Base-by-base conservation (phyloP, 2,113 vertebrate genomes). In the Nerophis ophidion region DNA sequence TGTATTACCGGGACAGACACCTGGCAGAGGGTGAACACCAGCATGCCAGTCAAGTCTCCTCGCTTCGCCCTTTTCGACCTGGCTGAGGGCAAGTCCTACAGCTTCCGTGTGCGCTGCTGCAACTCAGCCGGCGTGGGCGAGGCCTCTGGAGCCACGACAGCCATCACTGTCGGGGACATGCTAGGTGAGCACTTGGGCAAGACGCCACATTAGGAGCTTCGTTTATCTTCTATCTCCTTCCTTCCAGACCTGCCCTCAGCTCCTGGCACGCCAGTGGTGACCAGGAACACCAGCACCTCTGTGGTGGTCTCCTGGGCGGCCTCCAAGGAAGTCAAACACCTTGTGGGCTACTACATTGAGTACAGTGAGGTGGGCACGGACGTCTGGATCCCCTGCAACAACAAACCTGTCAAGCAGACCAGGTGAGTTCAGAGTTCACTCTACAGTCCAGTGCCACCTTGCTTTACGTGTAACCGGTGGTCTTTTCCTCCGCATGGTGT, bases 51-150 rank as follows among this genome's bases (percentile, higher is more conserved):
- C 65, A 98, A 96, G 85, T 99, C 97, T 57, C 97, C 97, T 7
- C 95, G 95, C 64, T 98, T 95, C 58, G 97, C 97, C 42, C 89
- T 98, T 68, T 99, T 99, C 56, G 97, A 99, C 83, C 84, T 99
- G 86, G 90, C 88, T 0, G 96, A 96, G 86, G 93, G 93, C 6
- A 95, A 94, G 71, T 91, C 93, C 61, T 98, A 99, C 86, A 88
- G 81, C 74, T 99, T 99, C 90, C 92, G 96, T 1, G 96, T 99
- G n/a, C 95, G 97, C 74, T 95, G 92, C 72, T 95, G 93, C 74
- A 99, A 99, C 82, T 98, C 97, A 0, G 92, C 93, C 0, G 97
- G 97, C 11, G 86, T 97, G 0, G 88, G 95, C 8, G 94, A 95
- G 47, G 63, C 94, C 4, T 98, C 95, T 0, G 89, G 87, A 48